Conservation (phyloP, 2,888 invertebrate species). For the Crioceris asparagi region DNA sequence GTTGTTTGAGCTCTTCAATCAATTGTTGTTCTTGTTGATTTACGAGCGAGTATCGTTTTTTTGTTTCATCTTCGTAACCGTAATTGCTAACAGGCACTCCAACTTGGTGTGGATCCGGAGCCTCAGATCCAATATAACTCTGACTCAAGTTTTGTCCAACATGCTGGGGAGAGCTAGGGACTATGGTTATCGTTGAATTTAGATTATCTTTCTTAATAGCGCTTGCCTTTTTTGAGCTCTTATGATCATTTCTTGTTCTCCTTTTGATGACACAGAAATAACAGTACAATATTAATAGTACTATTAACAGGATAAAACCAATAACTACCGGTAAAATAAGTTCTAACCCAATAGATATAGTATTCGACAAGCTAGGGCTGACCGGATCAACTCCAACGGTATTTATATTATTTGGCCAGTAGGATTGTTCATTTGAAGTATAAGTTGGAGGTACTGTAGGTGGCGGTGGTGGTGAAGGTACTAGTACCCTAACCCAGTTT, state of each 20-base stretch:
- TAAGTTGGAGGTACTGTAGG: constrained; percentile 39
- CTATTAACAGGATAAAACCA: constrained; percentile 37
- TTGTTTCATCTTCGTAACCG: constrained; percentile 39
- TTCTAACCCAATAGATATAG: constrained; percentile 37
- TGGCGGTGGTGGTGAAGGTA: constrained; percentile 43
- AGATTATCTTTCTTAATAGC: constrained; percentile 34
- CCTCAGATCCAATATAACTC: constrained; percentile 28
- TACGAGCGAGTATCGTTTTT: constrained; percentile 40
- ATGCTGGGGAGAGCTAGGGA: constrained; percentile 35
- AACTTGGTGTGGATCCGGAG: constrained; percentile 37
- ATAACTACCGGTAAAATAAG: constrained; percentile 41
- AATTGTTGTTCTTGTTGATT: constrained; percentile 40
- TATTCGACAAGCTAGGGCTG: constrained; percentile 35
- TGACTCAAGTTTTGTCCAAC: constrained; percentile 25
- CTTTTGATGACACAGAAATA: constrained; percentile 41
- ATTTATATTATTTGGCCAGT: constrained; percentile 34
- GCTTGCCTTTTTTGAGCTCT: constrained; percentile 24
- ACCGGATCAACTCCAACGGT: constrained; percentile 30
- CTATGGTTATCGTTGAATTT: constrained; percentile 37
- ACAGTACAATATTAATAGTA: constrained; percentile 39
- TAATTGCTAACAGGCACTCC: constrained; percentile 39
- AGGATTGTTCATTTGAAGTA: constrained; percentile 30
- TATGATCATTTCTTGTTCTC: constrained; percentile 27
- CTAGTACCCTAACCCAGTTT: constrained; percentile 44
- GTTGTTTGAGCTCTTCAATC: constrained; percentile 38